Evolutionary conservation across 2,797 vertebrate species (phyloP).

Genomic region (Molossus molossus): DNA sequence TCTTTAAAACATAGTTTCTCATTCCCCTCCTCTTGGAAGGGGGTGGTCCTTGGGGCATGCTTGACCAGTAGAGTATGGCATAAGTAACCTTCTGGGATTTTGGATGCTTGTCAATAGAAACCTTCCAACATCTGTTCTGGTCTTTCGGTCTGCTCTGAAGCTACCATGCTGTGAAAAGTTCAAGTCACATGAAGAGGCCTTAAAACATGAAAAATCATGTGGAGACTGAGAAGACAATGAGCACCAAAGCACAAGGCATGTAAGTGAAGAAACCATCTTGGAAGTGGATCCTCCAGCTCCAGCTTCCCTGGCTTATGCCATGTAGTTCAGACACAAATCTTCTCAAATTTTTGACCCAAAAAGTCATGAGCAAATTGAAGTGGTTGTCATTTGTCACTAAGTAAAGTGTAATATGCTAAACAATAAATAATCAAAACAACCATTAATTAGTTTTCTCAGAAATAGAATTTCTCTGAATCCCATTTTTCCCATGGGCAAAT

Average conservation of each 20-base stretch:
- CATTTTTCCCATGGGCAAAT: not conserved
- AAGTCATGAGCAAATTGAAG: slow-evolving; percentile 29
- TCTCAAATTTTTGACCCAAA: not conserved
- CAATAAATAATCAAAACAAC: not conserved
- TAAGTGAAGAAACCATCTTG: slow-evolving; percentile 23
- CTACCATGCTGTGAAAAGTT: not conserved
- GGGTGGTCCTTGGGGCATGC: not conserved
- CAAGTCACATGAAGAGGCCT: not conserved
- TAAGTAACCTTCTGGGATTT: slow-evolving; percentile 28
- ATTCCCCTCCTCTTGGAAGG: not conserved
- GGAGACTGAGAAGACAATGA: not conserved
- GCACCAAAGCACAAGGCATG: not conserved
- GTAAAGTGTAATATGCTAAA: not conserved
- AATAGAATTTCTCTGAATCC: slow-evolving; percentile 13
- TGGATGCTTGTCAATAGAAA: slow-evolving; percentile 17
- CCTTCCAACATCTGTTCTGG: not conserved
- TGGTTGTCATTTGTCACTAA: not conserved
- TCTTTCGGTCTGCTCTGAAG: slow-evolving; percentile 4
- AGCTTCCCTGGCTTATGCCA: not conserved
- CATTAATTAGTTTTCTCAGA: slow-evolving; percentile 12
- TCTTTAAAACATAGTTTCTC: not conserved
- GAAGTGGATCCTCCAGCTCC: not conserved
- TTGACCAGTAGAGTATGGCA: not conserved
- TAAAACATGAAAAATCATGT: not conserved
- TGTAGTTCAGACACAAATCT: slow-evolving; percentile 16